These are phyloP conservation scores for Neostethus bicornis DNA, from an alignment of 2,797 vertebrate genomes.

Conservation along the genomic window DNA sequence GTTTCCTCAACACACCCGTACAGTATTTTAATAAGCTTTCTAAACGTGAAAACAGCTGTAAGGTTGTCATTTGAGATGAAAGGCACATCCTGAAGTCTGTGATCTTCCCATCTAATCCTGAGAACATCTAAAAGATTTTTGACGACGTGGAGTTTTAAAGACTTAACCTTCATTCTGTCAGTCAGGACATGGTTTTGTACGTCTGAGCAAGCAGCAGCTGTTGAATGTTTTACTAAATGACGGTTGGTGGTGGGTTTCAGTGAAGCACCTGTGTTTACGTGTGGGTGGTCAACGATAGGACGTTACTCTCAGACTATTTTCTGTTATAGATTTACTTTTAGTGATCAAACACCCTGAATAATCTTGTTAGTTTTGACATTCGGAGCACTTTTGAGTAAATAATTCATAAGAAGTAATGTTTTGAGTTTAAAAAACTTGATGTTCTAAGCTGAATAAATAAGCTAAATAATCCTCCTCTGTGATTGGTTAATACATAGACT, in stretches of 20 bases:
- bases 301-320: conserved; percentile 11
- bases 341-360: not conserved
- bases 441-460: no score
- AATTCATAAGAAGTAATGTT: no score
- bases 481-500: no score
- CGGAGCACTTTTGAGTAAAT: no score
- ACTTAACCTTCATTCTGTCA: conserved; percentile 8
- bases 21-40: no score
- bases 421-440: no score
- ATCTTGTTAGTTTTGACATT: not conserved
- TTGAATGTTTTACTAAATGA: conserved; percentile 43
- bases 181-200: conserved; percentile 14
- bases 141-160: conserved; percentile 23
- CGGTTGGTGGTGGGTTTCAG: conserved; percentile 47
- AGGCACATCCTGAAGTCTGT: conserved; percentile 59
- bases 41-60: conserved; percentile 31
- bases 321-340: conserved; percentile 14
- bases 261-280: conserved; percentile 56
- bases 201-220: conserved; percentile 47
- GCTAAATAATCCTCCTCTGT: no score
- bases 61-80: conserved; percentile 39
- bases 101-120: conserved; percentile 44
- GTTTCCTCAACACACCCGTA: not conserved
- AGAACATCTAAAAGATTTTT: conserved; percentile 36
- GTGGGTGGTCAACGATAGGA: conserved; percentile 40